Conservation (phyloP, 1,140 invertebrate species). For the Atta texana region DNA sequence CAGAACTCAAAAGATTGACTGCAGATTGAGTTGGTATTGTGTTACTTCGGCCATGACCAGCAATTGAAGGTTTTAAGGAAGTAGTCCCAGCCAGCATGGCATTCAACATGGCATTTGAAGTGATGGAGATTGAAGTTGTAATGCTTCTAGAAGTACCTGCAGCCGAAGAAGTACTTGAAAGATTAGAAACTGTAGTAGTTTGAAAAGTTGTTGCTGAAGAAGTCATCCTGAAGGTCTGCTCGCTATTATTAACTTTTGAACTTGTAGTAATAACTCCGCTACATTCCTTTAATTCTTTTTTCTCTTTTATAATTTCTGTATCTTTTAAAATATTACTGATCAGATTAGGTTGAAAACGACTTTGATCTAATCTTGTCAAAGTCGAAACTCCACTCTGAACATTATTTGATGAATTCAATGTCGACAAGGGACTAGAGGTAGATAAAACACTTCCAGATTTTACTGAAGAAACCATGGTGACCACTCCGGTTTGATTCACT, state of each 20-base stretch:
- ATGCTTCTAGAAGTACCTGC: slow-evolving; percentile 60
- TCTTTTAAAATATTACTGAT: slow-evolving; percentile 9
- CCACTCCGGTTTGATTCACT: slow-evolving; percentile 74
- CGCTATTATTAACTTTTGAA: slow-evolving; percentile 70
- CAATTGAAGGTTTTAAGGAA: slow-evolving; percentile 81
- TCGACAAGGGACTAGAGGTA: slow-evolving; percentile 74
- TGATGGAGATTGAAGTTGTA: slow-evolving; percentile 81
- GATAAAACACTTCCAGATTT: slow-evolving; percentile 71
- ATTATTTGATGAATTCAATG: slow-evolving; percentile 71
- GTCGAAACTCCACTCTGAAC: slow-evolving; percentile 44
- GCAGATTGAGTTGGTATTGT: slow-evolving; percentile 81
- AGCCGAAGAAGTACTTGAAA: slow-evolving; percentile 66
- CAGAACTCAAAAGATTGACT: slow-evolving; percentile 79
- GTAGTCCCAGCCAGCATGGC: slow-evolving; percentile 83
- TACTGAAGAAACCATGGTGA: slow-evolving; percentile 88
- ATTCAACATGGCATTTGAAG: slow-evolving; percentile 85
- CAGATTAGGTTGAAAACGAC: neutral
- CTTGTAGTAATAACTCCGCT: slow-evolving; percentile 75
- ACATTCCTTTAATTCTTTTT: slow-evolving; percentile 23
- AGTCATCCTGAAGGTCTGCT: slow-evolving; percentile 78
- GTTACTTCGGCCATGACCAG: slow-evolving; percentile 77
- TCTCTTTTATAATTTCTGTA: slow-evolving; percentile 16
- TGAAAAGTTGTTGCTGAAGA: slow-evolving; percentile 72
- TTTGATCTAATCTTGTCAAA: slow-evolving; percentile 33
- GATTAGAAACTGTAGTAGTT: slow-evolving; percentile 56